Base-by-base conservation (phyloP, 2,797 vertebrate genomes). In the Diplodus puntazzo region DNA sequence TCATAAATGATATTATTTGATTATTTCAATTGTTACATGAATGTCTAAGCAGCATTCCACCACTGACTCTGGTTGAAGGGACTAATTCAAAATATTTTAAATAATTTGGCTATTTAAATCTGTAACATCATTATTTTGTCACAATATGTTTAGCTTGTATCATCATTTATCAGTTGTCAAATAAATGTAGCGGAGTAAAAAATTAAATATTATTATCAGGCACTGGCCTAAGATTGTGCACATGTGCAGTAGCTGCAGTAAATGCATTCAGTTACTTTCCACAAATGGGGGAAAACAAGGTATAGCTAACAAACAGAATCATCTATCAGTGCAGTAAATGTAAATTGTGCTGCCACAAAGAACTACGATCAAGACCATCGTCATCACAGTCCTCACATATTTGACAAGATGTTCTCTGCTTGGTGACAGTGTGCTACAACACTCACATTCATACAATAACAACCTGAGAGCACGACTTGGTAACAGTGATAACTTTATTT, bases 401-500 rank as follows among this genome's bases (percentile, higher is more conserved):
- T 34, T 34, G 34, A 34, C 7, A 34, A 34, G 34, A 34, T 7
- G 34, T 8, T 34, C 34, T 34, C 34, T 34, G 34, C 34, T 34
- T 34, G 3, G 5, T 30, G 30, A 30, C 34, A 4, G 34, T 34
- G 34, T 34, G 8, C 9, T 39, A 39, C 9, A 39, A 39, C 34
- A 39, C 1, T 62, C 10, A 60, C 7, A 54, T 48, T 27, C 62
- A 63, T 3, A 14, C 17, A 75, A 48, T 9, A 49, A 77, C 4
- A 27, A 75, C 5, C 77, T 71, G 70, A 9, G 23, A 64, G 27
- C 13, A 2, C 4, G 2, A 17, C 4, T 11, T 2, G 4, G 11
- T 60, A 43, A 79, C 46, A 52, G 60, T 58, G 18, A 78, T 80
- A 82, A 85, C 27, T 83, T 81, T 74, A 73, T 92, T 93, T 91